Evolutionary conservation across 2,113 vertebrate genomes (phyloP).

Genomic region (Symphodus melops): DNA sequence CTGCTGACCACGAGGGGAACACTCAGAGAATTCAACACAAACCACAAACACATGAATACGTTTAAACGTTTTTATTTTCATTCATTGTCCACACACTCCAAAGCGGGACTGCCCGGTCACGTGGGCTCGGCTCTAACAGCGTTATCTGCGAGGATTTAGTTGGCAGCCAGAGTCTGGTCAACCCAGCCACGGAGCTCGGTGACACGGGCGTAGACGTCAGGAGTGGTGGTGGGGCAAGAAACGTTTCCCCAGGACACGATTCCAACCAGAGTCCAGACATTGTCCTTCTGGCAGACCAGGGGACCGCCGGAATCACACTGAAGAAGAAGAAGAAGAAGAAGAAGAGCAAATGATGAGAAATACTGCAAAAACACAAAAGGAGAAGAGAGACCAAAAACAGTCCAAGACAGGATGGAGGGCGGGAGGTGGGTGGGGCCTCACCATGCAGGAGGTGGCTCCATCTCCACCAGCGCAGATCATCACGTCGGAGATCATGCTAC

Average conservation of each 20-base stretch:
- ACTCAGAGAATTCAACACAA: not conserved
- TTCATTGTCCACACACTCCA: accelerated
- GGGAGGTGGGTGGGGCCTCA: slow-evolving; percentile 39
- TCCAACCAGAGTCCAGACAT: slow-evolving; percentile 80
- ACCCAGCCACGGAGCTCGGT: slow-evolving; percentile 79
- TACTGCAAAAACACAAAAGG: not conserved
- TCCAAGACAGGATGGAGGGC: no score
- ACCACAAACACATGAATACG: not conserved
- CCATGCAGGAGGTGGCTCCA: slow-evolving; percentile 74
- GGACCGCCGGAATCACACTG: slow-evolving; percentile 83
- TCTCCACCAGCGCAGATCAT: slow-evolving; percentile 75
- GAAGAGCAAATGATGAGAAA: not conserved
- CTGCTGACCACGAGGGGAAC: not conserved
- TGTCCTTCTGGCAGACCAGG: slow-evolving; percentile 80
- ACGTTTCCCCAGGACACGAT: slow-evolving; percentile 85
- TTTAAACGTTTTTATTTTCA: slow-evolving; percentile 31
- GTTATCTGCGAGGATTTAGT: slow-evolving; percentile 57
- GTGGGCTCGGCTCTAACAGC: not conserved
- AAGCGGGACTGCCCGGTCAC: not conserved
- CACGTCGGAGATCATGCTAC: slow-evolving; percentile 69
- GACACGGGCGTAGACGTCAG: slow-evolving; percentile 82
- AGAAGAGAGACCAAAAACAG: not conserved
- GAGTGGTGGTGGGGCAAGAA: slow-evolving; percentile 75
- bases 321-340: not conserved
- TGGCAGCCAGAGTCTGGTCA: slow-evolving; percentile 79